Percentiles rank a stretch among this genome's conserved stretches.
These are phyloP conservation scores for Tinea semifulvella DNA, from an alignment of 2,888 invertebrate genomes.

Conservation along the genomic window DNA sequence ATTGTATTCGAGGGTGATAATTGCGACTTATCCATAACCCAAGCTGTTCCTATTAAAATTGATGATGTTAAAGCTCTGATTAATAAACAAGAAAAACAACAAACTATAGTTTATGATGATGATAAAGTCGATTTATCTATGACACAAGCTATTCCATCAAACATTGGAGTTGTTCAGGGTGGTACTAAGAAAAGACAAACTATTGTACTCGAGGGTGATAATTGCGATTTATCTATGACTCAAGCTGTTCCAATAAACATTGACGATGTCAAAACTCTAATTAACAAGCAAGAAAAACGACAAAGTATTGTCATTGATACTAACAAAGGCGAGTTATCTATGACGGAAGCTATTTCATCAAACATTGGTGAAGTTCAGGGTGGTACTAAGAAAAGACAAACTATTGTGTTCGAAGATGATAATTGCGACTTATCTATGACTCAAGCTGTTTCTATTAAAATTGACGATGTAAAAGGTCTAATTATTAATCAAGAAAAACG, in stretches of 20 bases:
- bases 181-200: constrained; percentile 20
- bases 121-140: not conserved
- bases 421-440: not conserved
- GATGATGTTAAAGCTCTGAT: too few species aligned
- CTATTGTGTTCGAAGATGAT: not conserved
- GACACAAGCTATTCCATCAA: not conserved
- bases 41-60: constrained; percentile 25
- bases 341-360: constrained; percentile 27
- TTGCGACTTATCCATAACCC: constrained; percentile 28
- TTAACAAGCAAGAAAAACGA: too few species aligned
- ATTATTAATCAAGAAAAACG: constrained; percentile 16
- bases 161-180: too few species aligned
- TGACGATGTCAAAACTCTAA: not conserved
- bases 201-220: constrained; percentile 22
- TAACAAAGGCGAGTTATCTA: constrained; percentile 26
- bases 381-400: constrained; percentile 19
- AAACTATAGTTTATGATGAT: not conserved
- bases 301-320: too few species aligned
- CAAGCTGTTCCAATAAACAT: constrained; percentile 22
- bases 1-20: constrained; percentile 14
- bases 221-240: constrained; percentile 29
- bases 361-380: too few species aligned
- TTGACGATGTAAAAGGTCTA: too few species aligned
- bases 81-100: not conserved
- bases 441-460: not conserved